Percentiles rank a stretch among this genome's conserved stretches.
phyloP scores from a whole-genome alignment of 2,797 vertebrate genomes.

The Erpetoichthys calabaricus region DNA sequence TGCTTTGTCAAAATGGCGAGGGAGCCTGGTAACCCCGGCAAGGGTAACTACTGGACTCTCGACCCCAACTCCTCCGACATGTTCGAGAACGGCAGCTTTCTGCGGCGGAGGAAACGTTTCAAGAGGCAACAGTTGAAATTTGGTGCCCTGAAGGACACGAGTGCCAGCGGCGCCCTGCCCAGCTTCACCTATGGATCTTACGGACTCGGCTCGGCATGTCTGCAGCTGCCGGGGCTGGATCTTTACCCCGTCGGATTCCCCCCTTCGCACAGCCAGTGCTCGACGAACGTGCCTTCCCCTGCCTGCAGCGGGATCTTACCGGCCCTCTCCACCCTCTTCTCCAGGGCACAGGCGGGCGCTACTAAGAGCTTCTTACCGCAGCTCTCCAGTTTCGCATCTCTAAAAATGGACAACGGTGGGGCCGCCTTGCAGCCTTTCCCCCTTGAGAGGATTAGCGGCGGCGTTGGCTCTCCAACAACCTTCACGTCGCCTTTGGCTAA shows the following conservation, averaged over 20 bases:
- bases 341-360: constrained; percentile 34
- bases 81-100: constrained; percentile 77
- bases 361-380: constrained; percentile 25
- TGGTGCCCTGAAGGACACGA: constrained; percentile 18
- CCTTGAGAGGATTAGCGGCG: too few relatives aligned
- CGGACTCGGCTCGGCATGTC: constrained; percentile 22
- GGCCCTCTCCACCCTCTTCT: constrained; percentile 41
- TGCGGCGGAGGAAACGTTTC: constrained; percentile 70
- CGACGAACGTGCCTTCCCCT: constrained; percentile 16
- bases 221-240: constrained; percentile 30
- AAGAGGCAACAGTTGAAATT: constrained; percentile 42
- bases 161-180: constrained; percentile 28
- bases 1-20: constrained; percentile 62
- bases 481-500: too few relatives aligned
- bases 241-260: constrained; percentile 26
- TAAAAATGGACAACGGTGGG: too few relatives aligned
- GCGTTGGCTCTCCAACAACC: too few relatives aligned
- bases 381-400: constrained; percentile 19
- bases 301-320: constrained; percentile 30
- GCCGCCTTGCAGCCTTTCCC: too few relatives aligned
- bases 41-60: constrained; percentile 72
- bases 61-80: constrained; percentile 74
- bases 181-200: constrained; percentile 26
- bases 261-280: constrained; percentile 9
- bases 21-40: constrained; percentile 65